These are phyloP conservation scores for Nephila pilipes DNA, from an alignment of 1,140 invertebrate genomes.

Conservation along the genomic window DNA sequence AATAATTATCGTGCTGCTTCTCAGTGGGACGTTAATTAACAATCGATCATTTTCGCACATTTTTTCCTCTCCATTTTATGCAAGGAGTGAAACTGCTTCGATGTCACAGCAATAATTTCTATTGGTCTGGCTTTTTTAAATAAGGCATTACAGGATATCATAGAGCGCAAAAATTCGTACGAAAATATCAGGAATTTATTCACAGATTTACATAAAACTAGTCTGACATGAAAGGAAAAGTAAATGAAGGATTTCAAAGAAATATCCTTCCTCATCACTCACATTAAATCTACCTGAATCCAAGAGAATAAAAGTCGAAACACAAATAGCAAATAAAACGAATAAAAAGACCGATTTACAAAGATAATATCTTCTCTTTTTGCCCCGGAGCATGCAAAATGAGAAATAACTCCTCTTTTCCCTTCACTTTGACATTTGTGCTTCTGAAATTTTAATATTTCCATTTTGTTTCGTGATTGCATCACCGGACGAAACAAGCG, in stretches of 20 bases:
- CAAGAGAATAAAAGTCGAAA: neutral
- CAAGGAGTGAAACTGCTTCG: too few relatives aligned
- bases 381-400: neutral
- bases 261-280: neutral
- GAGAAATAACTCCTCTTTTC: neutral
- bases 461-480: constrained; percentile 58
- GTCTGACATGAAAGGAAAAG: neutral
- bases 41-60: too few relatives aligned
- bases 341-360: neutral
- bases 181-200: too few relatives aligned
- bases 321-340: neutral
- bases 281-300: neutral
- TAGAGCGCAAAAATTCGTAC: too few relatives aligned
- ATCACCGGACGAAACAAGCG: constrained; percentile 45
- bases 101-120: too few relatives aligned
- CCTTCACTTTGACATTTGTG: neutral
- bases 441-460: constrained; percentile 63
- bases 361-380: constrained; percentile 3
- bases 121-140: too few relatives aligned
- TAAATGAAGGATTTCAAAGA: neutral
- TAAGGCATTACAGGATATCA: too few relatives aligned
- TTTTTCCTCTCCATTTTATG: too few relatives aligned
- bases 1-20: too few relatives aligned
- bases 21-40: too few relatives aligned
- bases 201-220: too few relatives aligned